Conservation (phyloP, 2,113 vertebrate genomes). For the Indicator indicator region DNA sequence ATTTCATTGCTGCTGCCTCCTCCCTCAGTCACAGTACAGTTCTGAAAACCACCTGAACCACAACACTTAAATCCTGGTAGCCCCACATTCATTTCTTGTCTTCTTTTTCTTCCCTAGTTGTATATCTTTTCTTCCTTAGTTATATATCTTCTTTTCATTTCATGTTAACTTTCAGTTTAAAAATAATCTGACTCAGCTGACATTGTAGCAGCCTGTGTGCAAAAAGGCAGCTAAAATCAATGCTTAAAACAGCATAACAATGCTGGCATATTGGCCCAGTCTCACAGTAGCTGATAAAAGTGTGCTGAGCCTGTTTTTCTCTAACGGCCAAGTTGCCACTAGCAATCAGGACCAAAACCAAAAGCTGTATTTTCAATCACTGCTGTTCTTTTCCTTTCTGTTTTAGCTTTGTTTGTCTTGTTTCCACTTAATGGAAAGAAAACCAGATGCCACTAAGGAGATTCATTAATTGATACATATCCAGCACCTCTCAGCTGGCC, state of each 20-base stretch:
- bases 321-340: background rate
- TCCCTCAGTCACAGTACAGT: background rate
- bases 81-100: background rate
- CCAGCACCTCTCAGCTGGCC: background rate
- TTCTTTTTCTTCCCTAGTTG: background rate
- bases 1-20: background rate
- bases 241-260: background rate
- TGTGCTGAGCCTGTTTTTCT: background rate
- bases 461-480: background rate
- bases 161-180: background rate
- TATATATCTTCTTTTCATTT: background rate
- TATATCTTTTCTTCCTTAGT: background rate
- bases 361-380: slow-evolving; percentile 13
- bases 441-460: background rate
- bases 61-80: background rate
- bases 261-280: background rate
- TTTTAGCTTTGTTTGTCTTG: background rate
- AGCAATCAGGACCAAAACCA: background rate
- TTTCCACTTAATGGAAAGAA: background rate
- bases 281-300: background rate
- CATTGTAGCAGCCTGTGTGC: background rate
- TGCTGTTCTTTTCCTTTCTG: background rate
- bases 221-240: background rate
- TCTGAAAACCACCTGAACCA: background rate
- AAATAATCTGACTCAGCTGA: background rate